phyloP scores from a whole-genome alignment of 1,140 invertebrate species.

The Fopius arisanus region DNA sequence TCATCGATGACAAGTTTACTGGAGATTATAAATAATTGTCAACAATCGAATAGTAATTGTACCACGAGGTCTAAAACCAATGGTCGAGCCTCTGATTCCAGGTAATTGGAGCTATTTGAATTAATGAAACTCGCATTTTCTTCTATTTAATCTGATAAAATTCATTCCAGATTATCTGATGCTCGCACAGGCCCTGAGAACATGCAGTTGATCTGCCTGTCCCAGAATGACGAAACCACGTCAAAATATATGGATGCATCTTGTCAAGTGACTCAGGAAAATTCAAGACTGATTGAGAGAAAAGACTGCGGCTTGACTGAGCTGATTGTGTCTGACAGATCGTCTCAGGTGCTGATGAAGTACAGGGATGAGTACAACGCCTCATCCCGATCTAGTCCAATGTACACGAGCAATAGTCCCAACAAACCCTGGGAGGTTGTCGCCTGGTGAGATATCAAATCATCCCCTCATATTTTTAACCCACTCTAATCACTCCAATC shows the following conservation, averaged over 20 bases:
- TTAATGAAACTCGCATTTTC: too few relatives aligned
- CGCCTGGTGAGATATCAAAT: constrained; percentile 49
- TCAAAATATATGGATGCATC: constrained; percentile 41
- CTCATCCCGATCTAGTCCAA: constrained; percentile 45
- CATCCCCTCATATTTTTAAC: not conserved
- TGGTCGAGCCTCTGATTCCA: not conserved
- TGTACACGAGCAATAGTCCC: constrained; percentile 56
- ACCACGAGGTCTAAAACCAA: constrained; percentile 27
- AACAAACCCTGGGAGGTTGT: constrained; percentile 62
- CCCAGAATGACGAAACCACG: constrained; percentile 36
- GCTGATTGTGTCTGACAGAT: constrained; percentile 40
- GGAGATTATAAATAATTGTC: constrained; percentile 40
- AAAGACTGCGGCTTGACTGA: not conserved
- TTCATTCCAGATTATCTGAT: constrained; percentile 17
- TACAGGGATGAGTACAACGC: constrained; percentile 48
- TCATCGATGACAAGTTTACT: constrained; percentile 35
- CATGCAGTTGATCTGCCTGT: constrained; percentile 46
- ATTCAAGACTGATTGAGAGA: not conserved
- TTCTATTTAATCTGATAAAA: too few relatives aligned
- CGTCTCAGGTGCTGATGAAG: constrained; percentile 38
- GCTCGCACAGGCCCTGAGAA: constrained; percentile 38
- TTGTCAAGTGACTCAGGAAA: constrained; percentile 44
- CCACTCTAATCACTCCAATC: not conserved
- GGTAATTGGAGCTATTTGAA: too few relatives aligned
- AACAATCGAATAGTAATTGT: constrained; percentile 26